These are phyloP conservation scores for Echinometra lucunter DNA, from an alignment of 53 echinoderm and acorn worm species.

Conservation along the genomic window DNA sequence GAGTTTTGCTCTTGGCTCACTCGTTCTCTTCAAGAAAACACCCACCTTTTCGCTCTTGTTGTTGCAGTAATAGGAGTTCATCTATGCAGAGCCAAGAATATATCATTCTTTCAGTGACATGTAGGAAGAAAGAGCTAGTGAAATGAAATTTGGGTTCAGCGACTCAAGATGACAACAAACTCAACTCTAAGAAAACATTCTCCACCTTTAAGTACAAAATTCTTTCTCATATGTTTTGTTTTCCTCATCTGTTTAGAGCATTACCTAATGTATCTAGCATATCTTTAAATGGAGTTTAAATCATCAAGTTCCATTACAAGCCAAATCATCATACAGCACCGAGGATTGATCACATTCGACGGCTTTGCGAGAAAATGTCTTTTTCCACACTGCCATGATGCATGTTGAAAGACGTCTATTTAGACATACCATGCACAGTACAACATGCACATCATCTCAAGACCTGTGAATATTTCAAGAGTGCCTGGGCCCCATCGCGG, in stretches of 20 bases:
- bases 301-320: background rate
- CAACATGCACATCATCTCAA: background rate
- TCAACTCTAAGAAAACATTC: background rate
- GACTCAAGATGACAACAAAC: background rate
- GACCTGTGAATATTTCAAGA: conserved; percentile 19
- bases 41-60: background rate
- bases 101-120: background rate
- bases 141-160: background rate
- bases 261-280: background rate
- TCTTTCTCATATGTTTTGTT: background rate
- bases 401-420: background rate
- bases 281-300: background rate
- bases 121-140: background rate
- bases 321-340: background rate
- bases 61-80: background rate
- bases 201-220: background rate
- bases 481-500: background rate
- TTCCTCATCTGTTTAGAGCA: background rate
- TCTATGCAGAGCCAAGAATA: background rate
- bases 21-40: background rate
- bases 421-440: background rate
- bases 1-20: conserved; percentile 12
- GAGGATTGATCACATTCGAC: background rate
- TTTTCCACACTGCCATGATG: background rate
- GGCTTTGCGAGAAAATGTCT: background rate